Conservation (phyloP, 2,797 vertebrate species). For the Taeniopygia guttata region DNA sequence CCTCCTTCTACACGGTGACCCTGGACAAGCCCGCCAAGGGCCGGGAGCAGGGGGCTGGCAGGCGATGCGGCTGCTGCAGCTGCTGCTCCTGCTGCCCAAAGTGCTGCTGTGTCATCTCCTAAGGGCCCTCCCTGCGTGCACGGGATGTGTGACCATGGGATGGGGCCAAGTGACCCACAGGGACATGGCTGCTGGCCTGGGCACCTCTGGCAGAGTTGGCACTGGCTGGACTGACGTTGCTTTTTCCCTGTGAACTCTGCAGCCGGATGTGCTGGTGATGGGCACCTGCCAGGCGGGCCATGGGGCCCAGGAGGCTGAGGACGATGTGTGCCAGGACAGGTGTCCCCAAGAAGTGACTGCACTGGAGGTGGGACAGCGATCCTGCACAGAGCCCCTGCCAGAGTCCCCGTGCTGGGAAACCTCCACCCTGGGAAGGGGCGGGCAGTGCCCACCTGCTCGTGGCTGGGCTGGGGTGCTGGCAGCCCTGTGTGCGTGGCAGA, state of each 20-base stretch:
- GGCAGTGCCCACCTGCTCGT: not conserved
- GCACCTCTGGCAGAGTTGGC: not conserved
- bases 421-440: not conserved
- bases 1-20: constrained; percentile 55
- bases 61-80: constrained; percentile 62
- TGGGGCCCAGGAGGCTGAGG: fast-evolving
- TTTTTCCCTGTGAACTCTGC: not conserved
- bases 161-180: fast-evolving
- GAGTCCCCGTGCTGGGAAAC: not conserved
- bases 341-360: not conserved
- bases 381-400: not conserved
- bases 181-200: not conserved
- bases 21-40: constrained; percentile 52
- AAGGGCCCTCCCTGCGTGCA: not conserved
- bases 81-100: constrained; percentile 61
- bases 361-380: fast-evolving
- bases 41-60: constrained; percentile 36
- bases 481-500: not conserved
- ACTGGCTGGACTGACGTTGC: not conserved
- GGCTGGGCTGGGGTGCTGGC: not conserved
- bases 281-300: not conserved
- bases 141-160: not conserved
- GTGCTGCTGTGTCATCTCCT: constrained; percentile 68
- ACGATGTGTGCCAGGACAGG: not conserved
- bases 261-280: not conserved